phyloP scores from a whole-genome alignment of 2,113 vertebrate species.

The Eulacestoma nigropectus region DNA sequence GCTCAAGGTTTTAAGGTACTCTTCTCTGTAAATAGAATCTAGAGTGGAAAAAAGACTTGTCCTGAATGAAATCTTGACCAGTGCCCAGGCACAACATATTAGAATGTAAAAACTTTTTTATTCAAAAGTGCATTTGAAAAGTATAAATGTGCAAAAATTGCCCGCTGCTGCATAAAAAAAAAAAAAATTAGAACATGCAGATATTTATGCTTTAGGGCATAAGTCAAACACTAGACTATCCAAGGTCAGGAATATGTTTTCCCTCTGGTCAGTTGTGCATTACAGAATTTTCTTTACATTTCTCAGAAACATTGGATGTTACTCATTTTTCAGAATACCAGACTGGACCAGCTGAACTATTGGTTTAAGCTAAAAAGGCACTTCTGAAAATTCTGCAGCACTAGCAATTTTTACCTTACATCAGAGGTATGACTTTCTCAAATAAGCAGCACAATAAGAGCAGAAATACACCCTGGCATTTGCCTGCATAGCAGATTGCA shows the following conservation, averaged over 20 bases:
- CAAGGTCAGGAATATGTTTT: not conserved
- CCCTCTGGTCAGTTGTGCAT: not conserved
- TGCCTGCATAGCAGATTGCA: not conserved
- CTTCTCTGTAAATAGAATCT: not conserved
- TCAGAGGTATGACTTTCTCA: not conserved
- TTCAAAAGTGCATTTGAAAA: not conserved
- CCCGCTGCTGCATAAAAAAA: not conserved
- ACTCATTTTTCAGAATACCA: not conserved
- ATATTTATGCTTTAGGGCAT: not conserved
- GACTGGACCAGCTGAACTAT: not conserved
- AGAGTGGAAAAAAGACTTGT: not conserved
- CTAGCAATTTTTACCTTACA: not conserved
- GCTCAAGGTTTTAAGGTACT: not conserved
- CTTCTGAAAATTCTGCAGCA: not conserved
- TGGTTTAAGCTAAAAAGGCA: not conserved
- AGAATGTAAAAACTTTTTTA: not conserved
- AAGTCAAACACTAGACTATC: not conserved
- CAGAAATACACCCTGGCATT: slow-evolving; percentile 15
- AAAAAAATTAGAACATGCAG: not conserved
- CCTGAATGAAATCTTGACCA: not conserved
- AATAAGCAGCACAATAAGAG: not conserved
- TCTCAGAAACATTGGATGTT: not conserved
- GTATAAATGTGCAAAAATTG: not conserved
- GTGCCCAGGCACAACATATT: not conserved
- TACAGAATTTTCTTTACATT: not conserved